Conservation (phyloP, 2,113 vertebrate genomes). For the Phylloscopus whistleri region DNA sequence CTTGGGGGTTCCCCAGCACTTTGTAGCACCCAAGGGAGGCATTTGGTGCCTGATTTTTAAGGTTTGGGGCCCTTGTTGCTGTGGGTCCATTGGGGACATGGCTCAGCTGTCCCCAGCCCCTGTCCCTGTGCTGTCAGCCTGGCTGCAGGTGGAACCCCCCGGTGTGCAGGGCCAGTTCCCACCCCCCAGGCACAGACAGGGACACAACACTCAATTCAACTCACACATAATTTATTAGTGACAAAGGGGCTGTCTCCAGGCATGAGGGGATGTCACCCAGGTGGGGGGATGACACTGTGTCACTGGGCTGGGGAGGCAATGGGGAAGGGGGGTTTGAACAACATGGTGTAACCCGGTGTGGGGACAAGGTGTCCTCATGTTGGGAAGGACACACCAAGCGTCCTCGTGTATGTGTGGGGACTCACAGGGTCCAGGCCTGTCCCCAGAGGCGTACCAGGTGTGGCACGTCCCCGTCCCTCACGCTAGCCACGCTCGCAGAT, state of each 20-base stretch:
- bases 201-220: background rate
- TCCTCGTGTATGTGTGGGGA: rapidly evolving
- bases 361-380: rapidly evolving
- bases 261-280: background rate
- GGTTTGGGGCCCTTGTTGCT: background rate
- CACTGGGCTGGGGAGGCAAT: background rate
- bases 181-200: background rate
- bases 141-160: background rate
- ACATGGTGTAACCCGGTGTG: rapidly evolving
- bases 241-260: background rate
- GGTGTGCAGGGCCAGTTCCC: background rate
- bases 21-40: too few relatives aligned
- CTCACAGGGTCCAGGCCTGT: rapidly evolving
- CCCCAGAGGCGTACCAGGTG: background rate
- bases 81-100: rapidly evolving
- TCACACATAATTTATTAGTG: conserved; percentile 2
- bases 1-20: background rate
- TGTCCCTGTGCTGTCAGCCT: background rate
- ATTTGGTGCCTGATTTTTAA: background rate
- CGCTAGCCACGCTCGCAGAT: conserved; percentile 89
- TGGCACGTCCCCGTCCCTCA: background rate
- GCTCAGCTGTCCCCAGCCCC: background rate
- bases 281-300: background rate
- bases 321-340: rapidly evolving
- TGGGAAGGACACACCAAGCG: rapidly evolving